Evolutionary conservation across 2,113 vertebrate species (phyloP).

Genomic region (Indicator indicator): DNA sequence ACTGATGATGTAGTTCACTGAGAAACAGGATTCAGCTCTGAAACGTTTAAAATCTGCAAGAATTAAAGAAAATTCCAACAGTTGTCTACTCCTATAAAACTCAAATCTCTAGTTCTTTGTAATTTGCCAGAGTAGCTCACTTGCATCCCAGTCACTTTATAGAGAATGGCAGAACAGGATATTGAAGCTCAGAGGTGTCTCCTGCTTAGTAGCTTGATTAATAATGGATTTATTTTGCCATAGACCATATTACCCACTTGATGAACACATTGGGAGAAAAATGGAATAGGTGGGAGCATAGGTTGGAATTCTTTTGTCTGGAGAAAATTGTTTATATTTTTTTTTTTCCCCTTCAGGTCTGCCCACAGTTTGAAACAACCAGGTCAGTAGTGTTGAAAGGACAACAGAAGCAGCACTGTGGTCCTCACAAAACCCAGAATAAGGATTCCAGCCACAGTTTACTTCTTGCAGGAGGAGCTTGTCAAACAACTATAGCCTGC

Average conservation of each 20-base stretch:
- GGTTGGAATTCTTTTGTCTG: background rate
- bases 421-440: background rate
- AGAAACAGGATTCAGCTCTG: background rate
- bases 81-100: background rate
- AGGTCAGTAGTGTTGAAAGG: background rate
- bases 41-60: background rate
- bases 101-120: background rate
- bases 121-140: background rate
- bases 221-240: background rate
- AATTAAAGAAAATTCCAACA: background rate
- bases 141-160: background rate
- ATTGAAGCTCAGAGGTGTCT: background rate
- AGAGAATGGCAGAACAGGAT: background rate
- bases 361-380: conserved; percentile 83
- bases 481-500: conserved; percentile 63
- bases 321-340: background rate
- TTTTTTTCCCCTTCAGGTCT: conserved; percentile 77
- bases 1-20: background rate
- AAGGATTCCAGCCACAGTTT: background rate
- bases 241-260: background rate
- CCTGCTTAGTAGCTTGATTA: background rate
- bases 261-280: background rate
- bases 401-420: conserved; percentile 10
- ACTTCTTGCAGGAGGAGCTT: conserved; percentile 1
- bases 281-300: background rate